Evolutionary conservation across 1,140 invertebrate species (phyloP).

Genomic region (Brachionus manjavacas): DNA sequence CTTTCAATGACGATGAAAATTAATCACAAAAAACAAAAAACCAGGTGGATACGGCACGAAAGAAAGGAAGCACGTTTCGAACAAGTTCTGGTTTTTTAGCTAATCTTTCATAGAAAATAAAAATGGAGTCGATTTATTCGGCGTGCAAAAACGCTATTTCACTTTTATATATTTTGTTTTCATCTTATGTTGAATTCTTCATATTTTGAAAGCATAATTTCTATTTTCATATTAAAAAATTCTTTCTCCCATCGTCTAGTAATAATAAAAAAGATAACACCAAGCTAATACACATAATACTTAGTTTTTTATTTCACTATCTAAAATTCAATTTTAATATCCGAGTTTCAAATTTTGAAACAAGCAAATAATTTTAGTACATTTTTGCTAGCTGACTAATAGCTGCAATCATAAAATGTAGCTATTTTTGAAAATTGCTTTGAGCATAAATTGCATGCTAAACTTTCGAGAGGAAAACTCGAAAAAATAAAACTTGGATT

Average conservation of each 20-base stretch:
- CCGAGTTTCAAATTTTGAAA: background rate
- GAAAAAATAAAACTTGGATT: background rate
- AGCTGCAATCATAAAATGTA: conserved; percentile 4
- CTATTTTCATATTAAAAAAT: background rate
- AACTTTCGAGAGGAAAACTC: background rate
- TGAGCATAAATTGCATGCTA: background rate
- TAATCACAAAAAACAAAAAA: background rate
- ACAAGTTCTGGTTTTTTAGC: background rate
- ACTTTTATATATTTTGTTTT: background rate
- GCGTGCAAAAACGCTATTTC: conserved; percentile 38
- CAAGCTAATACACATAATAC: background rate
- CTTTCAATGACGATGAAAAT: background rate
- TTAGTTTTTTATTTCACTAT: background rate
- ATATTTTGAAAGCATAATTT: conserved; percentile 33
- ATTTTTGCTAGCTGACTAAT: background rate
- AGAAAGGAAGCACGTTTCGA: background rate
- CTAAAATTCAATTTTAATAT: conserved; percentile 10
- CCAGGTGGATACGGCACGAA: background rate
- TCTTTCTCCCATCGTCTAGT: background rate
- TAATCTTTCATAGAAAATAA: background rate
- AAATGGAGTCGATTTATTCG: conserved; percentile 14
- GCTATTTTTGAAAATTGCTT: no score
- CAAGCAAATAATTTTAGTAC: background rate
- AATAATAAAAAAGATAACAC: conserved; percentile 14
- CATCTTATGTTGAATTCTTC: background rate